phyloP scores from a whole-genome alignment of 2,888 invertebrate genomes.

The Spilosoma lubricipeda region DNA sequence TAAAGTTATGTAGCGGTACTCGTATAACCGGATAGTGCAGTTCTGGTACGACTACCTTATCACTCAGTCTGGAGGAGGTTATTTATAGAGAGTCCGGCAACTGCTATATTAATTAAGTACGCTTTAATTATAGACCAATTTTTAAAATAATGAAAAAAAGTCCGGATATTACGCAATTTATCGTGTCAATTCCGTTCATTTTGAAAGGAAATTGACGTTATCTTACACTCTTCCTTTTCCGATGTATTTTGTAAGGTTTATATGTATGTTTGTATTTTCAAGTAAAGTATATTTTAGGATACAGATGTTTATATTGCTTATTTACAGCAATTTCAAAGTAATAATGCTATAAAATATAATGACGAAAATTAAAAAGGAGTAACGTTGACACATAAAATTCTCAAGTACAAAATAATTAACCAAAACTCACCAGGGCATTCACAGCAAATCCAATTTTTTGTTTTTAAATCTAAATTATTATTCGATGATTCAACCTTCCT shows the following conservation, averaged over 20 bases:
- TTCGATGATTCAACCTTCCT: neutral
- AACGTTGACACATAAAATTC: neutral
- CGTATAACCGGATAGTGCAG: slow-evolving; percentile 35
- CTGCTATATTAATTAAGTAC: slow-evolving; percentile 33
- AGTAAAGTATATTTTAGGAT: neutral
- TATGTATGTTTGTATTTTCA: neutral
- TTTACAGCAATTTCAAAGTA: no score
- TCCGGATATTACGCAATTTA: slow-evolving; percentile 28
- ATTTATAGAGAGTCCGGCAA: slow-evolving; percentile 49
- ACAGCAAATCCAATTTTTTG: neutral
- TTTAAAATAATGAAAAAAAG: slow-evolving; percentile 21
- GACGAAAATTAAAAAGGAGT: neutral
- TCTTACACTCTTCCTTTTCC: slow-evolving; percentile 1
- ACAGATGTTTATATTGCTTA: no score
- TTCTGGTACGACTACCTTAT: slow-evolving; percentile 31
- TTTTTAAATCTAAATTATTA: neutral
- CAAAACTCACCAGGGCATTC: neutral
- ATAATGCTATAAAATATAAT: no score
- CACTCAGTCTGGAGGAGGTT: slow-evolving; percentile 33
- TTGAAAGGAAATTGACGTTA: slow-evolving; percentile 13
- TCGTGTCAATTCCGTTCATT: slow-evolving; percentile 8
- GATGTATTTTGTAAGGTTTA: neutral
- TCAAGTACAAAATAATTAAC: neutral
- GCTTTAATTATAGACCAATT: slow-evolving; percentile 25
- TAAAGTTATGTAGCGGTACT: slow-evolving; percentile 39